These are phyloP conservation scores for Hormiphora californensis DNA, from an alignment of 37 sponge, comb jelly and placozoan species.

Conservation along the genomic window DNA sequence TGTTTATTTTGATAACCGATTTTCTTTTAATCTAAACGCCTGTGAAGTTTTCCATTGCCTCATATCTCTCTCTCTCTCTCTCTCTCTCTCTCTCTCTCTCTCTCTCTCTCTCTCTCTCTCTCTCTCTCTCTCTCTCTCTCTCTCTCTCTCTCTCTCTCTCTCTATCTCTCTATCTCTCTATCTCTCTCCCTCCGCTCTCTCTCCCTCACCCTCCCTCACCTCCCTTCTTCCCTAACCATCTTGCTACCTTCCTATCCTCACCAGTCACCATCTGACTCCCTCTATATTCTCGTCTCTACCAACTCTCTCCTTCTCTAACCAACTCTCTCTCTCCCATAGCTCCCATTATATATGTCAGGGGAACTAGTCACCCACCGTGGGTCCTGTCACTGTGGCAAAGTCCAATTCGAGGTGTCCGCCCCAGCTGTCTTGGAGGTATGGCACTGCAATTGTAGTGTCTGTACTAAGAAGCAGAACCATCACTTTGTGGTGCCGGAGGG, in stretches of 20 bases:
- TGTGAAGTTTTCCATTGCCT: no score
- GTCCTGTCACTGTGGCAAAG: constrained; percentile 90
- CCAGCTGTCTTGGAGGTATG: constrained; percentile 61
- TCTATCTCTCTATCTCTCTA: no score
- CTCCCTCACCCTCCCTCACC: background rate
- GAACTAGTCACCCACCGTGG: constrained; percentile 64
- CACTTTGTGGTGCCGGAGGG: constrained; percentile 86
- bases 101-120: no score
- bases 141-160: no score
- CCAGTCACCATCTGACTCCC: background rate
- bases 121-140: no score
- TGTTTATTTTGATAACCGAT: no score
- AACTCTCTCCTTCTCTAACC: background rate
- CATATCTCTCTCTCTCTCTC: no score
- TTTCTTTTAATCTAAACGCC: no score
- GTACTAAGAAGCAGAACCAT: constrained; percentile 75
- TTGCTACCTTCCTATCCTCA: no score
- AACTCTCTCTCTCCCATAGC: background rate
- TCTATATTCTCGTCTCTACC: background rate
- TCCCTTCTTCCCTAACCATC: background rate
- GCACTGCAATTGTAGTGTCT: constrained; percentile 87
- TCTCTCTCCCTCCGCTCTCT: no score
- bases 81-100: no score
- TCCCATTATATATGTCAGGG: no score
- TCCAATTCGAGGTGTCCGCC: constrained; percentile 76